phyloP scores from a whole-genome alignment of 2,888 invertebrate species.

The Flexamia atlantica region DNA sequence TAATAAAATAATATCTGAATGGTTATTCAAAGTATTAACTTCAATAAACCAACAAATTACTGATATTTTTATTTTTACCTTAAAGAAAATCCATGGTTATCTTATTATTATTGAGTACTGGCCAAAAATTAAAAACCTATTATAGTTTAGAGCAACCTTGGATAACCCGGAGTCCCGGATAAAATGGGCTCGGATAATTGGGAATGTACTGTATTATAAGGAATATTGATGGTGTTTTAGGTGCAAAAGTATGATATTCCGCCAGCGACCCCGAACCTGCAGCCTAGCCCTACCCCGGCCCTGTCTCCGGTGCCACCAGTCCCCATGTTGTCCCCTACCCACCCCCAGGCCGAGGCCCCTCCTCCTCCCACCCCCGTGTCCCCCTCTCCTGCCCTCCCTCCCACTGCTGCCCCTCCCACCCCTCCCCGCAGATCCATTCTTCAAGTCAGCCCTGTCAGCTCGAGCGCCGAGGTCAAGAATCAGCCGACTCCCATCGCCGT shows the following conservation, averaged over 20 bases:
- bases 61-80: too few relatives aligned
- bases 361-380: slow-evolving; percentile 68
- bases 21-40: too few relatives aligned
- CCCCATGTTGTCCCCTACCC: slow-evolving; percentile 36
- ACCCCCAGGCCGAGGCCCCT: background rate
- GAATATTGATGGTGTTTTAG: too few relatives aligned
- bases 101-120: too few relatives aligned
- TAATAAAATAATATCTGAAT: too few relatives aligned
- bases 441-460: slow-evolving; percentile 48
- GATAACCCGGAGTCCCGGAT: too few relatives aligned
- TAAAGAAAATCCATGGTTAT: too few relatives aligned
- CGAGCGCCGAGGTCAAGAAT: background rate
- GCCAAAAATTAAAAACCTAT: too few relatives aligned
- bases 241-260: slow-evolving; percentile 81
- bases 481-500: slow-evolving; percentile 7
- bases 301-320: slow-evolving; percentile 23
- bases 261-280: slow-evolving; percentile 71
- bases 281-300: slow-evolving; percentile 44
- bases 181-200: too few relatives aligned
- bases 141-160: too few relatives aligned
- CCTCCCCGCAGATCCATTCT: slow-evolving; percentile 28
- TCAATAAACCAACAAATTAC: too few relatives aligned
- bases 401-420: background rate
- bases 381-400: slow-evolving; percentile 48
- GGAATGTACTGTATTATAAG: too few relatives aligned